Base-by-base conservation (phyloP, 2,113 vertebrate genomes). In the Eira barbara region DNA sequence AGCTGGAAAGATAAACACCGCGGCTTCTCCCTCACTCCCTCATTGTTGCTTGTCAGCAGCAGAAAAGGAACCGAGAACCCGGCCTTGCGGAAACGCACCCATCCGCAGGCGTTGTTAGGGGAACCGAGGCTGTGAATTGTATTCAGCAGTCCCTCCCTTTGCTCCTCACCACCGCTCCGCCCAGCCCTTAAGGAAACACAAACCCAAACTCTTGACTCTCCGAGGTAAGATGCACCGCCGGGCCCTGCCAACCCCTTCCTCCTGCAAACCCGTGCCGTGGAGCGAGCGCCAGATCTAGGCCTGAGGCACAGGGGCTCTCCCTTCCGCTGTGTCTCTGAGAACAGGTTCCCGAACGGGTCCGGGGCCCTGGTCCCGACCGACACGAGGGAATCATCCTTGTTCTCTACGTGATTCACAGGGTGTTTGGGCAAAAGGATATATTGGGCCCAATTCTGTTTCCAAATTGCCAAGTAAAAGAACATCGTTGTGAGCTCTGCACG, bases 1-100 rank as follows among this genome's bases (percentile, higher is more conserved):
- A 88, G 87, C 78, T 98, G 98, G 98, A 97, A 98, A 98, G 95
- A 98, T 95, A 97, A 98, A 98, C 85, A 95, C 80, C 0, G 0
- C 45, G 7, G 65, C 96, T 0, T 45, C 76, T 97, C 97, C 97
- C 95, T 96, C 97, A 61, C 91, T 97, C 83, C 5, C 2, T 96
- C 95, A 71, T 92, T 91, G 96, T 89, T 94, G 71, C 86, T 89
- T 79, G 87, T 94, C 63, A 8, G 88, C 47, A 6, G 9, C 92
- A 82, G 87, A 81, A 89, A 95, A 93, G 90, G 94, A 74, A 95
- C 81, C 17, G 63, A 59, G 92, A 89, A 23, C 31, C 15, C 0
- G n/a, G 6, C 82, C 9, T 61, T 18, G 0, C 4, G 52, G 97
- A 96, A 95, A 65, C 13, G 2, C 59, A n/a, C 29, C 86, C 92